Evolutionary conservation across 2,888 invertebrate genomes (phyloP).

Genomic region (Sialis fuliginosa): DNA sequence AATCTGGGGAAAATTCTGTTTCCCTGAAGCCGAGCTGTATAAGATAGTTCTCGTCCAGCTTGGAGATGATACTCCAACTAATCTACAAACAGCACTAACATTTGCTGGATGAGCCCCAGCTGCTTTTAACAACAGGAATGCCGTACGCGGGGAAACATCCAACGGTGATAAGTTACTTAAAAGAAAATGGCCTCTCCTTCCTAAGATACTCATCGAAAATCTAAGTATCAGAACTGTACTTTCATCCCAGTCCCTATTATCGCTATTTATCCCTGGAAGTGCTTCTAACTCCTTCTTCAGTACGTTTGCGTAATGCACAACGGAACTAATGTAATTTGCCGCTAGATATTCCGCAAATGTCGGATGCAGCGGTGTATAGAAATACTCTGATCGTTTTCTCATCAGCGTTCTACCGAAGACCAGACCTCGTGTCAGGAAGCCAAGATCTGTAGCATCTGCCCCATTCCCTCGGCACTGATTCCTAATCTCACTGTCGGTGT

Average conservation of each 20-base stretch:
- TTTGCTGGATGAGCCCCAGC: slow-evolving; percentile 33
- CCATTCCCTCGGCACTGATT: slow-evolving; percentile 25
- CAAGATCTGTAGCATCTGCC: slow-evolving; percentile 24
- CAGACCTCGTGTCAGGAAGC: slow-evolving; percentile 26
- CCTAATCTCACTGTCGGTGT: slow-evolving; percentile 30
- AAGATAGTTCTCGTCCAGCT: slow-evolving; percentile 13
- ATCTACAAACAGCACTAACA: slow-evolving; percentile 30
- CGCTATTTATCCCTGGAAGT: slow-evolving; percentile 23
- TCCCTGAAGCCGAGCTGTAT: slow-evolving; percentile 8
- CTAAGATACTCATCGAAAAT: slow-evolving; percentile 30
- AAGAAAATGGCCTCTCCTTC: slow-evolving; percentile 29
- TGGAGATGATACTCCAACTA: slow-evolving; percentile 27
- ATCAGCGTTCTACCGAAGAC: slow-evolving; percentile 24
- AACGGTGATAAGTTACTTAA: slow-evolving; percentile 30
- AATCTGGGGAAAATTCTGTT: slow-evolving; percentile 18
- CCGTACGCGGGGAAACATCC: slow-evolving; percentile 31
- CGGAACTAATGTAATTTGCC: slow-evolving; percentile 33
- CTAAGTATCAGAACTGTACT: slow-evolving; percentile 25
- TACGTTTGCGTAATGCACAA: slow-evolving; percentile 30
- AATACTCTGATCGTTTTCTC: slow-evolving; percentile 21
- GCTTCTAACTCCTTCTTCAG: slow-evolving; percentile 31
- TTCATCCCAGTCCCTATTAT: slow-evolving; percentile 3
- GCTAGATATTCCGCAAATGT: slow-evolving; percentile 33
- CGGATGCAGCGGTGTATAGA: slow-evolving; percentile 30
- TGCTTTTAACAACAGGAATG: slow-evolving; percentile 32